Conservation (phyloP, 2,797 vertebrate species). For the Octomys mimax region DNA sequence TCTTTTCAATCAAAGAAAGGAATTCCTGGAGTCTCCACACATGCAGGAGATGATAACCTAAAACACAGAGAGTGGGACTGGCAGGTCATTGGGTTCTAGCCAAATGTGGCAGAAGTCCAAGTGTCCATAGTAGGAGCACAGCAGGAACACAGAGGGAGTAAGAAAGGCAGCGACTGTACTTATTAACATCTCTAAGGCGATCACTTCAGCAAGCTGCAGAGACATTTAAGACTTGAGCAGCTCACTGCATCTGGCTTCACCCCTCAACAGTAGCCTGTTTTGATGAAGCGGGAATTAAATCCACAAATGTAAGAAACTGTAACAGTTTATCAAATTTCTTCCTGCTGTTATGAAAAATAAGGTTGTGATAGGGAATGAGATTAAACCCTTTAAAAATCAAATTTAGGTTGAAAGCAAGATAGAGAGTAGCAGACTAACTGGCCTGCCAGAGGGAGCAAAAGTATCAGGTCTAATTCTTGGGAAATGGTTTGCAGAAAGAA, state of each 20-base stretch:
- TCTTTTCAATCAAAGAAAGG: background rate
- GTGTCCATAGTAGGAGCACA: background rate
- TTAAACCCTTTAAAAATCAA: conserved; percentile 80
- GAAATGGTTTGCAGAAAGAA: conserved; percentile 59
- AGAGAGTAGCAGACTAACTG: conserved; percentile 69
- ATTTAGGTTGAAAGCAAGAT: conserved; percentile 68
- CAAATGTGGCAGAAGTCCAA: conserved; percentile 58
- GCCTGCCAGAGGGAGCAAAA: conserved; percentile 69
- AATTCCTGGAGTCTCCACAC: background rate
- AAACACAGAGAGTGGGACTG: background rate
- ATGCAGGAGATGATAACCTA: conserved; percentile 19
- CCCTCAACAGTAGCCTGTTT: conserved; percentile 70
- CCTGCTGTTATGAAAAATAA: conserved; percentile 84
- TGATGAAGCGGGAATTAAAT: conserved; percentile 80
- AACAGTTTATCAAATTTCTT: conserved; percentile 80
- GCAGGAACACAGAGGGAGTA: conserved; percentile 19
- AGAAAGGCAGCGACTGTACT: conserved; percentile 51
- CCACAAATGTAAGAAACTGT: conserved; percentile 75
- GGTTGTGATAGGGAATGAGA: conserved; percentile 77
- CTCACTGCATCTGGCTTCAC: conserved; percentile 59
- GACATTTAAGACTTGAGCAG: conserved; percentile 70
- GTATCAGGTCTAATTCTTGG: conserved; percentile 67
- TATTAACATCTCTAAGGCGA: conserved; percentile 70
- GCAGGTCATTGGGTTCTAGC: background rate
- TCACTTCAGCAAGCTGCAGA: conserved; percentile 76